phyloP scores from a whole-genome alignment of 2,113 vertebrate species.

The Gavialis gangeticus region DNA sequence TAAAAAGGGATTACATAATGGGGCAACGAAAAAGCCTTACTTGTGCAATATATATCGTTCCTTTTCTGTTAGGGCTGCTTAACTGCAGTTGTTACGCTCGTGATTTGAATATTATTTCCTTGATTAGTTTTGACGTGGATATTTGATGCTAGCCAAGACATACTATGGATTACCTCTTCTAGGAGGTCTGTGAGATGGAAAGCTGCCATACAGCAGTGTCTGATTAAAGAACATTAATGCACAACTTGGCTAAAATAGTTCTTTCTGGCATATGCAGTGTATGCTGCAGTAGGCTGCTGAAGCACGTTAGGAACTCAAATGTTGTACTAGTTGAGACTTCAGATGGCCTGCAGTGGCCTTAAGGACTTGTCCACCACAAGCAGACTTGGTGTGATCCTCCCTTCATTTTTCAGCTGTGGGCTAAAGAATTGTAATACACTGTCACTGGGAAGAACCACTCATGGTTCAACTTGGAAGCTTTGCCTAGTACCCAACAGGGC shows the following conservation, averaged over 20 bases:
- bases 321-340: background rate
- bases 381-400: background rate
- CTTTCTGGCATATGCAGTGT: background rate
- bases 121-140: background rate
- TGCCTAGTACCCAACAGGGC: too few relatives aligned
- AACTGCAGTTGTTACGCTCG: background rate
- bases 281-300: background rate
- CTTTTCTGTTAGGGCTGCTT: background rate
- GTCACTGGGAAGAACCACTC: background rate
- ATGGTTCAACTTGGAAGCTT: too few relatives aligned
- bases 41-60: background rate
- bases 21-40: background rate
- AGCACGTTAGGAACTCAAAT: background rate
- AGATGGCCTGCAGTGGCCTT: background rate
- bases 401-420: slow-evolving; percentile 42
- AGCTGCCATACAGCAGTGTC: background rate
- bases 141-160: background rate
- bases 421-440: background rate
- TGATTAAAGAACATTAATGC: background rate
- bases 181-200: background rate
- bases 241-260: background rate
- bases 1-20: background rate
- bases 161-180: background rate
- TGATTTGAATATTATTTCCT: background rate
- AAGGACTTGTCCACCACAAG: background rate